Evolutionary conservation across 2,113 vertebrate genomes (phyloP).

Genomic region (Brienomyrus longianalis): DNA sequence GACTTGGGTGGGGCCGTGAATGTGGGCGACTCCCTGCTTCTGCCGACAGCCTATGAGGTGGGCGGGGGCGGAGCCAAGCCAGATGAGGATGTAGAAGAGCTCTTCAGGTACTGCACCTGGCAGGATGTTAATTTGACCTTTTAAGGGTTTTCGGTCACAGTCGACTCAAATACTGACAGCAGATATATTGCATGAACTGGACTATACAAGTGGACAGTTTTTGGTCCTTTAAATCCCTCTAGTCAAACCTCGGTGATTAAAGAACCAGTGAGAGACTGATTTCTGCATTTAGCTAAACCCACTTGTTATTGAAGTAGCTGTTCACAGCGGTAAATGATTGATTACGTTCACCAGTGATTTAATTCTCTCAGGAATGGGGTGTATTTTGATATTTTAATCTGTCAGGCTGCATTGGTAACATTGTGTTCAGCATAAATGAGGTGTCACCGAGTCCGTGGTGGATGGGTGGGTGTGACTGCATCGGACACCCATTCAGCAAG

Average conservation of each 20-base stretch:
- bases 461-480: background rate
- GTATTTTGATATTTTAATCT: background rate
- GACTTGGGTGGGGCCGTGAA: slow-evolving; percentile 62
- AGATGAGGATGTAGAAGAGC: slow-evolving; percentile 36
- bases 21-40: slow-evolving; percentile 62
- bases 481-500: background rate
- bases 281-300: background rate
- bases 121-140: background rate
- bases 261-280: background rate
- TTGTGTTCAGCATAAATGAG: background rate
- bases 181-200: no score
- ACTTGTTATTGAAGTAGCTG: background rate
- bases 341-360: background rate
- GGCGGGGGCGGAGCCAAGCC: background rate
- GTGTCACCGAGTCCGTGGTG: background rate
- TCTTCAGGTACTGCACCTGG: slow-evolving; percentile 31
- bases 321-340: background rate
- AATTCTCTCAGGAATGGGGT: background rate
- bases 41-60: slow-evolving; percentile 44
- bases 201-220: background rate
- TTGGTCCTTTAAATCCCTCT: background rate
- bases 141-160: background rate
- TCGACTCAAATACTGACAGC: no score
- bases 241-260: background rate
- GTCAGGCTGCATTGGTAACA: background rate